phyloP scores from a whole-genome alignment of 2,888 invertebrate species.

The Euplagia quadripunctaria region DNA sequence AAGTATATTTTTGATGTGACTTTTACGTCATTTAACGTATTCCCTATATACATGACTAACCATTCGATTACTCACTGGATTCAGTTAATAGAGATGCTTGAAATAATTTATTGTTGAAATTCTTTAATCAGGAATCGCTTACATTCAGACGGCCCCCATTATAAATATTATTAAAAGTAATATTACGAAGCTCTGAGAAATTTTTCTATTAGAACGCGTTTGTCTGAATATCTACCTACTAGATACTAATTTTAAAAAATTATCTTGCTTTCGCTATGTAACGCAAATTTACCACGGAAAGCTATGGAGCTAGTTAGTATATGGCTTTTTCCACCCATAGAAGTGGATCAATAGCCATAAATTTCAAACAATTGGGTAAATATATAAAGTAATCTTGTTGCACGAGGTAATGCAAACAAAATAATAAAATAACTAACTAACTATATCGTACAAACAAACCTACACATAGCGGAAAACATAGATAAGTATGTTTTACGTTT shows the following conservation, averaged over 20 bases:
- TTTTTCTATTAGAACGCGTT: too few relatives aligned
- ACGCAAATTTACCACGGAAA: too few relatives aligned
- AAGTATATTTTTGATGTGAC: not conserved
- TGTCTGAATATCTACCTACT: too few relatives aligned
- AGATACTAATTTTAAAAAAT: too few relatives aligned
- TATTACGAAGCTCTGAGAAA: too few relatives aligned
- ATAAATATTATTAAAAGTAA: not conserved
- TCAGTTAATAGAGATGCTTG: slow-evolving; percentile 4
- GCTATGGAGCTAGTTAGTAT: too few relatives aligned
- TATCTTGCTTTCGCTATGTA: too few relatives aligned
- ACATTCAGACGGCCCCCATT: not conserved
- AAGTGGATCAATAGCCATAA: too few relatives aligned
- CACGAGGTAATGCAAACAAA: not conserved
- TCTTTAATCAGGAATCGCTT: not conserved
- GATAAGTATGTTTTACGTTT: not conserved
- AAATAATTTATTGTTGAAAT: not conserved
- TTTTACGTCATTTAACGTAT: slow-evolving; percentile 11
- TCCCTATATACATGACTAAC: slow-evolving; percentile 9
- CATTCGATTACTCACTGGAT: not conserved
- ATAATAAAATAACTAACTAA: not conserved
- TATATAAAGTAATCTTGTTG: not conserved
- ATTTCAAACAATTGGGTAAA: too few relatives aligned
- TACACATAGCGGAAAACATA: not conserved
- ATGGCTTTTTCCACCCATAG: too few relatives aligned
- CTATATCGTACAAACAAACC: not conserved